Conservation (phyloP, 2,888 invertebrate genomes). For the Dynastes tityus region DNA sequence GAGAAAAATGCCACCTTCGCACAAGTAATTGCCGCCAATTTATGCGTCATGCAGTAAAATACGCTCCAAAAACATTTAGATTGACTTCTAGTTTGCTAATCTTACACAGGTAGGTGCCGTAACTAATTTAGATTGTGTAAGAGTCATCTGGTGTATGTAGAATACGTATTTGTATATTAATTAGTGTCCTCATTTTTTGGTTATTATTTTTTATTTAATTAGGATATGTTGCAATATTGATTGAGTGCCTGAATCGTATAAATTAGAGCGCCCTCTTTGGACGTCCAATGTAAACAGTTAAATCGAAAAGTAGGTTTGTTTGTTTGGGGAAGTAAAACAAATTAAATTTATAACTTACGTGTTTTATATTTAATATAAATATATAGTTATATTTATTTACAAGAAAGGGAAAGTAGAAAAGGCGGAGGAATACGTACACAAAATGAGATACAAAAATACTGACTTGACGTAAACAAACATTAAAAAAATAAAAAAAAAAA, state of each 20-base stretch:
- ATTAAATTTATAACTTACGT: slow-evolving; percentile 39
- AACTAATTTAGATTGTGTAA: slow-evolving; percentile 14
- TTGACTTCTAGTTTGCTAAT: slow-evolving; percentile 10
- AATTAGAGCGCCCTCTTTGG: too few species aligned
- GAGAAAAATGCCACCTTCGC: slow-evolving; percentile 12
- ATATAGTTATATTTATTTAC: slow-evolving; percentile 52
- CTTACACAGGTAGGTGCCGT: background rate
- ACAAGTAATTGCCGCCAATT: background rate
- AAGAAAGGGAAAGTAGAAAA: slow-evolving; percentile 43
- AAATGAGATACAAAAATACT: slow-evolving; percentile 51
- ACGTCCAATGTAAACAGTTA: too few species aligned
- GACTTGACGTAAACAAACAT: slow-evolving; percentile 41
- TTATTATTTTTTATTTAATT: background rate
- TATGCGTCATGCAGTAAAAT: background rate
- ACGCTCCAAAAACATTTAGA: slow-evolving; percentile 10
- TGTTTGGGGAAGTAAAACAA: background rate
- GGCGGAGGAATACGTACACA: slow-evolving; percentile 3
- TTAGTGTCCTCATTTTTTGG: background rate
- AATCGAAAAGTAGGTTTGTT: too few species aligned
- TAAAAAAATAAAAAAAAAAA: slow-evolving; percentile 41
- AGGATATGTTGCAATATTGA: too few species aligned
- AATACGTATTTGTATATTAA: background rate
- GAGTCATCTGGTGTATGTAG: slow-evolving; percentile 6
- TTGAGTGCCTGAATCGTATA: too few species aligned
- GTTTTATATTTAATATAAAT: slow-evolving; percentile 50